phyloP scores from a whole-genome alignment of 92 coral and sea anemone genomes.

The Virgularia gustaviana region DNA sequence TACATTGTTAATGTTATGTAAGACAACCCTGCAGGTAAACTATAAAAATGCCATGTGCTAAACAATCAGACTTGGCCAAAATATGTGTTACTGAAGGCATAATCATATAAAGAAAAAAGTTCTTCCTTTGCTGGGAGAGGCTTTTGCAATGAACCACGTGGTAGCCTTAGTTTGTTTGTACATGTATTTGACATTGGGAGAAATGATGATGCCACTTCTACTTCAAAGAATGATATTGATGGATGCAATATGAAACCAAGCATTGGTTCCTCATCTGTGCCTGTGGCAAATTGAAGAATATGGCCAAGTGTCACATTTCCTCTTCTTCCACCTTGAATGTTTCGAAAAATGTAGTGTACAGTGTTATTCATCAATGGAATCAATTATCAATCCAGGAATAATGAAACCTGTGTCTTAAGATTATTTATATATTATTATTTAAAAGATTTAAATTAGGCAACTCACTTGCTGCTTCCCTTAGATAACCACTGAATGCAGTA shows the following conservation, averaged over 20 bases:
- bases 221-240: slow-evolving; percentile 22
- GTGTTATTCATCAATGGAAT: no score
- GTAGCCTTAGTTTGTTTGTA: slow-evolving; percentile 29
- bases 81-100: slow-evolving; percentile 52
- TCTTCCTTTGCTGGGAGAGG: slow-evolving; percentile 48
- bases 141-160: slow-evolving; percentile 25
- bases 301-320: slow-evolving; percentile 34
- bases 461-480: slow-evolving; percentile 61
- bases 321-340: slow-evolving; percentile 33
- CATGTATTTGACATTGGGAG: slow-evolving; percentile 43
- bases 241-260: slow-evolving; percentile 28
- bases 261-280: slow-evolving; percentile 37
- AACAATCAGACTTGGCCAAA: no score
- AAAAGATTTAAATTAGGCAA: background rate
- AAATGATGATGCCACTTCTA: background rate
- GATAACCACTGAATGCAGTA: slow-evolving; percentile 49
- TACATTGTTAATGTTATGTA: no score
- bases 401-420: background rate
- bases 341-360: background rate
- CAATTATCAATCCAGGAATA: no score
- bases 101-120: slow-evolving; percentile 53
- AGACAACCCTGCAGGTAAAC: no score
- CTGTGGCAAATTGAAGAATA: slow-evolving; percentile 24
- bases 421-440: background rate
- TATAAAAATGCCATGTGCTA: no score